These are phyloP conservation scores for Cephus rjabovi DNA, from an alignment of 2,888 invertebrate species.

Conservation along the genomic window DNA sequence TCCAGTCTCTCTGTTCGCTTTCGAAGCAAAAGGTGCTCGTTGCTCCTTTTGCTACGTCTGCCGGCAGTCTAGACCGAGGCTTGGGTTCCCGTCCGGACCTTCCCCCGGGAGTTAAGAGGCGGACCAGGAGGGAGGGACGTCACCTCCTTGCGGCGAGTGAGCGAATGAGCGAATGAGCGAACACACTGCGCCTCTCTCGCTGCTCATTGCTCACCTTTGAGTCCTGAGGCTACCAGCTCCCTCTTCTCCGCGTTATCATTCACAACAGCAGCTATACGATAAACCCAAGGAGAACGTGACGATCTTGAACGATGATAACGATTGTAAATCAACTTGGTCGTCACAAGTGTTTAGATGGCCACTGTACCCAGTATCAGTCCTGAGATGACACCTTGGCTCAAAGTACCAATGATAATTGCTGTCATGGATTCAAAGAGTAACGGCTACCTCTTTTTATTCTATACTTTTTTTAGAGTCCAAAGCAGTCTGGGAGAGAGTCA, in stretches of 20 bases:
- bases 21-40: conserved; percentile 28
- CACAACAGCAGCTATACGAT: neutral
- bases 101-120: neutral
- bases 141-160: neutral
- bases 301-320: neutral
- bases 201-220: neutral
- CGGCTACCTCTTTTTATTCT: neutral
- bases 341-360: neutral
- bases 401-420: neutral
- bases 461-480: neutral
- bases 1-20: conserved; percentile 6
- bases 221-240: neutral
- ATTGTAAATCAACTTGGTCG: neutral
- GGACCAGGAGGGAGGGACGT: neutral
- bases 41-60: conserved; percentile 60
- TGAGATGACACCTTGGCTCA: neutral
- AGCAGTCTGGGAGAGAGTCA: neutral
- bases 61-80: conserved; percentile 56
- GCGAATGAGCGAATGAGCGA: neutral
- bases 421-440: neutral
- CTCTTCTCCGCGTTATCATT: neutral
- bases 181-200: neutral
- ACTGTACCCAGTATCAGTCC: neutral
- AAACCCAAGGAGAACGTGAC: neutral
- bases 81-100: conserved; percentile 31